phyloP scores from a whole-genome alignment of 1,140 invertebrate genomes.

The Lordiphosa mommai region DNA sequence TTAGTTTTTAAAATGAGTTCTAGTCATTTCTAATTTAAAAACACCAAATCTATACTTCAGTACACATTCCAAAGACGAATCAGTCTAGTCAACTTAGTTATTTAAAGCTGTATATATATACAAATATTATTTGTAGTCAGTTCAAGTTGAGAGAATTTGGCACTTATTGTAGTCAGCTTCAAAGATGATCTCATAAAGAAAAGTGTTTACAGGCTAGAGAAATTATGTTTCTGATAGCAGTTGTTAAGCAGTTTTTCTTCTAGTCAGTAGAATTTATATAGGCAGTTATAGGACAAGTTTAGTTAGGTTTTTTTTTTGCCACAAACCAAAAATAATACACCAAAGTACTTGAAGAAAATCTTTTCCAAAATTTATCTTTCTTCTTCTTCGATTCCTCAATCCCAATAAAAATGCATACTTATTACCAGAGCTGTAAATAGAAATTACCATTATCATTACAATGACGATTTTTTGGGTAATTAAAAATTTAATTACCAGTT shows the following conservation, averaged over 20 bases:
- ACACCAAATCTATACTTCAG: conserved; percentile 8
- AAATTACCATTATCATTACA: no score
- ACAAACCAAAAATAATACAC: no score
- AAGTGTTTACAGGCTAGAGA: neutral
- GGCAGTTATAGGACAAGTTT: conserved; percentile 12
- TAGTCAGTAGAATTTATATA: conserved; percentile 31
- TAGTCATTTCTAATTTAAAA: no score
- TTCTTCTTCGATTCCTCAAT: no score
- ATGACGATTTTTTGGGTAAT: no score
- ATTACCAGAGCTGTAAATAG: no score
- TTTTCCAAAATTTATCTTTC: no score
- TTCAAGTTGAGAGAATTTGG: conserved; percentile 20
- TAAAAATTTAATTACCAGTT: no score
- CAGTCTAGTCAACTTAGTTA: conserved; percentile 55
- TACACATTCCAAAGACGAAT: conserved; percentile 41
- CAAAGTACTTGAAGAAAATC: no score
- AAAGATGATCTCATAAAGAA: conserved; percentile 43
- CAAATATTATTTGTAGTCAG: conserved; percentile 34
- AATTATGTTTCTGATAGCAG: conserved; percentile 21
- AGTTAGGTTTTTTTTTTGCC: neutral
- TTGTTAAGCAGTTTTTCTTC: conserved; percentile 28
- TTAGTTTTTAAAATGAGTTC: conserved; percentile 20
- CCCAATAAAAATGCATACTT: no score
- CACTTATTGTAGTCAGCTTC: conserved; percentile 59
- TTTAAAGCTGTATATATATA: neutral